These are phyloP conservation scores for Xiphydria camelus DNA, from an alignment of 2,888 invertebrate species.

Conservation along the genomic window DNA sequence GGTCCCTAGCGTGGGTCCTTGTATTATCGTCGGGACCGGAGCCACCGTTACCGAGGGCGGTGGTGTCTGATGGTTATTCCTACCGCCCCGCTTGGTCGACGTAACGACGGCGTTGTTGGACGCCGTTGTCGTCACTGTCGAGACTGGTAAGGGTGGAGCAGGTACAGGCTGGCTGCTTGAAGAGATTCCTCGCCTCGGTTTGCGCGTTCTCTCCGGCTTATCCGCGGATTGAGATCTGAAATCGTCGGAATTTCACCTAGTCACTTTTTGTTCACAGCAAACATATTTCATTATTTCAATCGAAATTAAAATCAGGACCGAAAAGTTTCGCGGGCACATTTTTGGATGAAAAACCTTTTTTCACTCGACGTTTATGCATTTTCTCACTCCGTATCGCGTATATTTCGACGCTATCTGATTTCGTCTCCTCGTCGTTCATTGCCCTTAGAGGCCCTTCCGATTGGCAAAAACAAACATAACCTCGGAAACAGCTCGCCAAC, in stretches of 20 bases:
- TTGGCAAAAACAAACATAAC: conserved; percentile 42
- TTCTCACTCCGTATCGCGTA: too few relatives aligned
- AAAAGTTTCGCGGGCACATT: too few relatives aligned
- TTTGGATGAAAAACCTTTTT: too few relatives aligned
- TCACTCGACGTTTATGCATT: too few relatives aligned
- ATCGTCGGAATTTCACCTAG: conserved; percentile 1
- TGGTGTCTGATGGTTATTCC: conserved; percentile 50
- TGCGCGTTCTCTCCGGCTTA: conserved; percentile 53
- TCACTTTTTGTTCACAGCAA: neutral
- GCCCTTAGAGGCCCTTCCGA: too few relatives aligned
- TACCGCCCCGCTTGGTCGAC: conserved; percentile 52
- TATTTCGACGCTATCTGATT: neutral
- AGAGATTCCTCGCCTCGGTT: conserved; percentile 45
- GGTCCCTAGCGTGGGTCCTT: conserved; percentile 41
- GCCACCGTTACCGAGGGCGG: conserved; percentile 43
- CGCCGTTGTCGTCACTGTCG: conserved; percentile 16
- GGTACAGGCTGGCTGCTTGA: conserved; percentile 40
- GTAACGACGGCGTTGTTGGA: conserved; percentile 22
- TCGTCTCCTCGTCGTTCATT: conserved; percentile 29
- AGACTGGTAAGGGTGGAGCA: conserved; percentile 22
- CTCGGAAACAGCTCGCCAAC: too few relatives aligned
- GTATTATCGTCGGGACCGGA: conserved; percentile 44
- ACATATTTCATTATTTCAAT: too few relatives aligned
- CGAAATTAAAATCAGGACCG: too few relatives aligned
- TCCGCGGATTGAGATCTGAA: conserved; percentile 59